Base-by-base conservation (phyloP, 2,888 invertebrate species). In the Tachina lurida region DNA sequence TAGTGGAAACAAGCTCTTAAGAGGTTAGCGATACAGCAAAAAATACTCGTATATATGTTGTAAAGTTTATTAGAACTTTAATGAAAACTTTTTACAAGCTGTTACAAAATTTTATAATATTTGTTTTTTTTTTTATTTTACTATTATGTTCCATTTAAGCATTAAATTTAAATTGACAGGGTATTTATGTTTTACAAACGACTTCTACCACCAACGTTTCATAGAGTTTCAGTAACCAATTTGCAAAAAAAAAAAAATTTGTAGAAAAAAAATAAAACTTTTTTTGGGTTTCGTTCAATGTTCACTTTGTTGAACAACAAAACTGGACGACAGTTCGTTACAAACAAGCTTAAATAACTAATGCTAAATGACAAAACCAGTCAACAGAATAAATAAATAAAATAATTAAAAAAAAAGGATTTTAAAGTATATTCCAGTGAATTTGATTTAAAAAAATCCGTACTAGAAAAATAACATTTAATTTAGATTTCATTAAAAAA, bases 161-260 rank as follows among this genome's bases (percentile, higher is more conserved):
- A 60, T 70, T 70, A 60, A 74, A 67, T 74, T 31, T n/a, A 71
- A 65, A 80, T 54, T 80, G 84, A 84, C 84, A 84, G 84, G 54
- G 39, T 77, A 73, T 84, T 84, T 84, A 84, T 84, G 84, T 84
- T 80, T 76, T 56, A 84, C 80, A 80, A 80, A 84, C 49, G 56
- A 52, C 75, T 75, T 73, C 49, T 71, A 80, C 80, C 80, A 84
- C 80, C 84, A 80, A 75, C 75, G 73, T 67, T 62, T 70, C 31
- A 54, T 31, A 47, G 12, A 65, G 71, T 76, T 80, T 60, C 47
- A 73, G 49, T 70, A 82, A 82, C 54, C 70, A 76, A 76, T 76
- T n/a, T 70, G 39, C 68, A 76, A 67, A 76, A 58, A 22, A 49
- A 22, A 49, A 43, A 15, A 39, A 0, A 5, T 19, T 54, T 17